Evolutionary conservation across 23 tunicate genomes (phyloP), one percentile per base, ranked within the genome.

Genomic region (Ciona savignyi): DNA sequence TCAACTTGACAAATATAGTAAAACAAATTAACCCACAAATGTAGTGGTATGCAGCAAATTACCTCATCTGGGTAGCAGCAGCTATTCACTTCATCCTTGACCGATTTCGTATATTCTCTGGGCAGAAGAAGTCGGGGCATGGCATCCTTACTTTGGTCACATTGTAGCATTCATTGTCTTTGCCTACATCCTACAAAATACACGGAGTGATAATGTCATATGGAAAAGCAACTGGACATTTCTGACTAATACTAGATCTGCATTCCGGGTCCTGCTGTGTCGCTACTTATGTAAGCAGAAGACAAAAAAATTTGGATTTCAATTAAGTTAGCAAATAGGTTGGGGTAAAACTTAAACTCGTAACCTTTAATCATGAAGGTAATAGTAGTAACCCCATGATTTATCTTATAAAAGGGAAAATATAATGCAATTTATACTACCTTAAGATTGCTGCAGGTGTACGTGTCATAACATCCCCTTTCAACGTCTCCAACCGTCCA

Each of bases 61-160:
- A 35, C 79, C 22, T 71, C 86, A 68, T 81, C 86, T 35, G 73
- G 77, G 33, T 81, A 81, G 31, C 66, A 66, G 49, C 86, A 81
- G 33, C 79, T 74, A 26, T 66, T 34, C 23, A 2, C 71, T 51
- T 81, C 86, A 32, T 74, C 78, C n/a, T 74, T 73, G 1, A 81
- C 86, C 15, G n/a, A n/a, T n/a, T n/a, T n/a, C n/a, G n/a, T n/a
- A n/a, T n/a, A 26, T 73, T 70, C 2, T 66, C 71, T 23, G 63
- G 66, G 72, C 86, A 81, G 25, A 31, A 74, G 42, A 35, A 51
- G 26, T 23, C 63, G 27, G 72, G 62, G 3, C 86, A 81, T 23
- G 48, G 31, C 27, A 61, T 73, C n/a, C 86, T 34, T 28, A 1
- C 51, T 49, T 73, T 74, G 23, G 86, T 81, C 9, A 81, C 79